phyloP scores from a whole-genome alignment of 2,113 vertebrate genomes.

The Lepisosteus osseus region DNA sequence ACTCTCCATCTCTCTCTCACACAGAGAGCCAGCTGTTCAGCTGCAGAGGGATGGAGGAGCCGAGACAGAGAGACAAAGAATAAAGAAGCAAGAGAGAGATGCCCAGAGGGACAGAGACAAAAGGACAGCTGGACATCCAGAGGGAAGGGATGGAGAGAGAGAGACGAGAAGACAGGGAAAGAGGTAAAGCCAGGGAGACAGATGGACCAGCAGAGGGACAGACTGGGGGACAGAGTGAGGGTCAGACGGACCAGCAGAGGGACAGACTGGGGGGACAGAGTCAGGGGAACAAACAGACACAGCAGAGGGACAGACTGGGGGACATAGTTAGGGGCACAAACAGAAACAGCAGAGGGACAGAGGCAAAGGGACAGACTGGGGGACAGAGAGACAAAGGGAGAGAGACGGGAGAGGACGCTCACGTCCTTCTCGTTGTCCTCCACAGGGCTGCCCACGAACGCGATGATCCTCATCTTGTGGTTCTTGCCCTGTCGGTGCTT shows the following conservation, averaged over 20 bases:
- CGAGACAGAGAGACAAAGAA: background rate
- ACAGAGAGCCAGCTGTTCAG: too few species aligned
- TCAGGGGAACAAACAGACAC: background rate
- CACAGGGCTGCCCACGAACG: constrained; percentile 93
- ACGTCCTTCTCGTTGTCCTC: constrained; percentile 95
- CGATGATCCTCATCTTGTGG: constrained; percentile 97
- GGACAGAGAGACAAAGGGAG: accelerated
- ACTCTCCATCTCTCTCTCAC: too few species aligned
- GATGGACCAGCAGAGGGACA: background rate
- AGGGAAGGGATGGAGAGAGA: too few species aligned
- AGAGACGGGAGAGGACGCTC: constrained; percentile 42
- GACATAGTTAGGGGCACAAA: background rate
- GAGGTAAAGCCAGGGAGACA: background rate
- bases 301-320: background rate
- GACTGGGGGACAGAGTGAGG: background rate
- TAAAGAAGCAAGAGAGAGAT: background rate
- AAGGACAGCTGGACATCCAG: too few species aligned
- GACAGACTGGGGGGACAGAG: background rate
- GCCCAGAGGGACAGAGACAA: too few species aligned
- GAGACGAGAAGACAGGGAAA: background rate
- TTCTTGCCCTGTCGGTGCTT: constrained; percentile 97
- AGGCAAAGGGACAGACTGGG: too few species aligned
- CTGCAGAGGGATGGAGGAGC: too few species aligned
- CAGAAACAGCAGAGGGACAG: too few species aligned
- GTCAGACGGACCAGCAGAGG: too few species aligned